Evolutionary conservation across 2,888 invertebrate genomes (phyloP).

Genomic region (Zelleria hepariella): DNA sequence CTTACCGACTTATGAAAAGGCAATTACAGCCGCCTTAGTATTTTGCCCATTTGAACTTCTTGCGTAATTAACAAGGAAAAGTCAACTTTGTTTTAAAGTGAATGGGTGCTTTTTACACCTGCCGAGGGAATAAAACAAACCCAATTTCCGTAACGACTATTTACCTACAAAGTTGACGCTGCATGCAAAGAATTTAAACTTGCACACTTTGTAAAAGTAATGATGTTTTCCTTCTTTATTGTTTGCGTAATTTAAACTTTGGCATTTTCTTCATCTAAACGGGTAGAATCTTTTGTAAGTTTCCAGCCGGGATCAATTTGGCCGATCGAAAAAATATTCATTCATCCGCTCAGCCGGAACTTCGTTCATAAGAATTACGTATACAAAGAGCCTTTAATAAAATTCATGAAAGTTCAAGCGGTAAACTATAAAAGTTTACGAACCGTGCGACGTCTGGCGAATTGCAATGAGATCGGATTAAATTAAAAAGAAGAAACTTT

Average conservation of each 20-base stretch:
- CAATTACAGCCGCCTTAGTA: neutral
- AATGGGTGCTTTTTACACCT: neutral
- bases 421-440: constrained; percentile 55
- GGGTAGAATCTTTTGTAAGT: constrained; percentile 6
- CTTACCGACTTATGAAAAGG: neutral
- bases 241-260: neutral
- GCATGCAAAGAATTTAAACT: constrained; percentile 37
- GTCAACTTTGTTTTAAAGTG: neutral
- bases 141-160: constrained; percentile 49
- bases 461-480: constrained; percentile 38
- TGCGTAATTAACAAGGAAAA: neutral
- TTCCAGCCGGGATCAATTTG: constrained; percentile 11
- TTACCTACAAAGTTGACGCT: constrained; percentile 27
- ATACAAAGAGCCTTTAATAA: constrained; percentile 45
- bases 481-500: constrained; percentile 6
- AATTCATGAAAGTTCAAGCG: constrained; percentile 48
- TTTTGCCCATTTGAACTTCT: neutral
- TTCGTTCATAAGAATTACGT: constrained; percentile 44
- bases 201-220: neutral
- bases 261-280: neutral
- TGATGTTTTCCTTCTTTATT: constrained; percentile 20
- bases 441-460: constrained; percentile 33
- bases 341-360: constrained; percentile 23
- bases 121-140: constrained; percentile 38
- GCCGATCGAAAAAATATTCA: constrained; percentile 29